These are phyloP conservation scores for Suricata suricatta DNA, from an alignment of 2,113 vertebrate genomes.

Conservation along the genomic window DNA sequence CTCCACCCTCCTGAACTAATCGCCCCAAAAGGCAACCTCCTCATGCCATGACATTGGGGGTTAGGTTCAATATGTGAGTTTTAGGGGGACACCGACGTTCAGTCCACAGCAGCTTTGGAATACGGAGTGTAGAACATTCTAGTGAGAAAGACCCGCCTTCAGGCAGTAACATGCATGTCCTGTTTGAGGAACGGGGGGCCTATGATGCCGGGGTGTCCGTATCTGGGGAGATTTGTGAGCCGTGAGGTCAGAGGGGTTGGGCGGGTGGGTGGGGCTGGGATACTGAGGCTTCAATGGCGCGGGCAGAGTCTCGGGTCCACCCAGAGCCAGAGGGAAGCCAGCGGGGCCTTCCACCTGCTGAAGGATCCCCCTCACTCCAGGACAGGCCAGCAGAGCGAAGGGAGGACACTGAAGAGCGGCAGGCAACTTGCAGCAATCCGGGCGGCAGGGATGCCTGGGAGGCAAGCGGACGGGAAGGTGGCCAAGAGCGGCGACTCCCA, in stretches of 20 bases:
- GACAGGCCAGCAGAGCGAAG: rapidly evolving
- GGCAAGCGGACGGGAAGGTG: neutral
- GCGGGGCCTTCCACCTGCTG: rapidly evolving
- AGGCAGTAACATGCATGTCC: neutral
- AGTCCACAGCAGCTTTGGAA: neutral
- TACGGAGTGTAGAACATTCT: neutral
- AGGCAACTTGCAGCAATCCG: too few relatives aligned
- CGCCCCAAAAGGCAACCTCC: neutral
- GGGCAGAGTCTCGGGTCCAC: neutral
- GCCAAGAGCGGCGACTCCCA: neutral
- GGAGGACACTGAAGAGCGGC: neutral
- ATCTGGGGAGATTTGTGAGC: neutral
- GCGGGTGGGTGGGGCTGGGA: rapidly evolving
- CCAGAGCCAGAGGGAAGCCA: too few relatives aligned
- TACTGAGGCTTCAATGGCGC: rapidly evolving
- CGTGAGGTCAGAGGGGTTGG: neutral
- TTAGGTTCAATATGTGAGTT: neutral
- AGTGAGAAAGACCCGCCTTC: neutral
- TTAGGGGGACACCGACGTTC: neutral
- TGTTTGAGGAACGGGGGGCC: neutral
- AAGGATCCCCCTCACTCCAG: rapidly evolving
- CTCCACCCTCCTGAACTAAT: too few relatives aligned
- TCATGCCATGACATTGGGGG: neutral
- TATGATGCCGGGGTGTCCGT: neutral
- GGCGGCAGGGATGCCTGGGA: neutral